Evolutionary conservation across 2,797 vertebrate genomes (phyloP).

Genomic region (Pygocentrus nattereri): DNA sequence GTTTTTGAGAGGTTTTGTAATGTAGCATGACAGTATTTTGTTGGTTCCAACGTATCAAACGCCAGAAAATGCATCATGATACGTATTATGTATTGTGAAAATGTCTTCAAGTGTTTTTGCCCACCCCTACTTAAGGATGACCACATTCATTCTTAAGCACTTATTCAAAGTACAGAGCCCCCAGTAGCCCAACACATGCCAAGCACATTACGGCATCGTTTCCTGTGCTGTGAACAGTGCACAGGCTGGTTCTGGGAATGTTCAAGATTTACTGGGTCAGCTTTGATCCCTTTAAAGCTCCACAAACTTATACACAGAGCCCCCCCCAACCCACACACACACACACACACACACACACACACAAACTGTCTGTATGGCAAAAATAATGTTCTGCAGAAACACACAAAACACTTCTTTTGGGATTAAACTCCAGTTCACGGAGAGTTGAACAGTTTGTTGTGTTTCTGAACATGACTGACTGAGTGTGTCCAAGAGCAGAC

Average conservation of each 20-base stretch:
- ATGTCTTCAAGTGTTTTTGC: too few relatives aligned
- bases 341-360: conserved; percentile 25
- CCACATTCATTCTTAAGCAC: not conserved
- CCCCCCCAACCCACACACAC: conserved; percentile 29
- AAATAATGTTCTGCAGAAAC: not conserved
- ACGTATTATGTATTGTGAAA: too few relatives aligned
- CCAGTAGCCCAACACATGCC: conserved; percentile 17
- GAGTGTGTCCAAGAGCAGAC: not conserved
- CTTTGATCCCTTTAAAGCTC: conserved; percentile 59
- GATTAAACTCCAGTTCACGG: not conserved
- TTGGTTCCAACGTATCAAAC: too few relatives aligned
- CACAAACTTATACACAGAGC: conserved; percentile 31
- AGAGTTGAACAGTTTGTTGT: conserved; percentile 12
- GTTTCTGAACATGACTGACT: conserved; percentile 3
- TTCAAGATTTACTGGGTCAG: conserved; percentile 59
- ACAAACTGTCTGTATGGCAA: not conserved
- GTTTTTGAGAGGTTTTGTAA: too few relatives aligned
- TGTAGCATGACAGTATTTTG: too few relatives aligned
- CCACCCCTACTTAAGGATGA: not conserved
- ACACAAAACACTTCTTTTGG: conserved; percentile 5
- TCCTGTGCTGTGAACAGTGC: conserved; percentile 60
- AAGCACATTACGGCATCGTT: conserved; percentile 40
- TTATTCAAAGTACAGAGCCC: not conserved
- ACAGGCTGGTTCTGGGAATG: conserved; percentile 57
- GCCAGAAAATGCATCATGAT: too few relatives aligned